Conservation (phyloP, 2,113 vertebrate species). For the Nipponia nippon region DNA sequence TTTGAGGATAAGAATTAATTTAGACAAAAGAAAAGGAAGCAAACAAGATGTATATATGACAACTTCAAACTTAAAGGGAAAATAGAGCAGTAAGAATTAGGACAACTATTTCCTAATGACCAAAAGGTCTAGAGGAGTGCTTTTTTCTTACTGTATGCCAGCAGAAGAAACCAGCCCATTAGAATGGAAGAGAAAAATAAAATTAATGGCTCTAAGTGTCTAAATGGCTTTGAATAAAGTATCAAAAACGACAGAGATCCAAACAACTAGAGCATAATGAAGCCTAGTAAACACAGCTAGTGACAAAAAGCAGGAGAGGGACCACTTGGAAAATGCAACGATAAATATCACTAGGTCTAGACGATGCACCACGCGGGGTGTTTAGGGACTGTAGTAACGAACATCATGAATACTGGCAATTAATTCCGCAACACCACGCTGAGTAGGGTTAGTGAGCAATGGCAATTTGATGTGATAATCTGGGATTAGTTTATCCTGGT, state of each 20-base stretch:
- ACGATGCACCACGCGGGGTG: background rate
- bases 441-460: background rate
- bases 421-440: background rate
- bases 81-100: background rate
- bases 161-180: background rate
- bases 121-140: background rate
- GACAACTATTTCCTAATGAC: background rate
- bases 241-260: background rate
- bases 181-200: background rate
- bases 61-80: background rate
- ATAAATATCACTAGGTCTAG: background rate
- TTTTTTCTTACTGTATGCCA: background rate
- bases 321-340: background rate
- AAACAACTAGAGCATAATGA: background rate
- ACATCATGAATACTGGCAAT: background rate
- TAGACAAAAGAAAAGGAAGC: background rate
- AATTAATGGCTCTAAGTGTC: background rate
- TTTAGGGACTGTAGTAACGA: background rate
- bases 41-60: background rate
- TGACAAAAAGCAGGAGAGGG: conserved; percentile 32
- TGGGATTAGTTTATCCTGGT: background rate
- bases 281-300: background rate
- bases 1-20: background rate
- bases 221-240: conserved; percentile 8
- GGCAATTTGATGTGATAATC: background rate